Conservation (phyloP, 2,113 vertebrate species). For the Sphaerodactylus townsendi region DNA sequence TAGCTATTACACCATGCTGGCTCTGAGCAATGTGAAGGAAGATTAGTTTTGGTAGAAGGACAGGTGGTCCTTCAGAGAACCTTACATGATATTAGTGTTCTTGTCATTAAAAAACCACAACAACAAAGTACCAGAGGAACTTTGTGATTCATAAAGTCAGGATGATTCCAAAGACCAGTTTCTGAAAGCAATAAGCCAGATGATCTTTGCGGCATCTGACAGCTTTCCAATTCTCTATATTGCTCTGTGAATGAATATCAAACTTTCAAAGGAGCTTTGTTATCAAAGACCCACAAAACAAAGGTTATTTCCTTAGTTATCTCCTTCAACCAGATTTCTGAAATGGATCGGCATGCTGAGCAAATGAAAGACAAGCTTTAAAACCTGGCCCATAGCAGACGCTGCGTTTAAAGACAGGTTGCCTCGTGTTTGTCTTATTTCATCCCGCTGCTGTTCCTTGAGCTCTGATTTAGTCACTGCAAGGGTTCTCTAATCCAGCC, state of each 20-base stretch:
- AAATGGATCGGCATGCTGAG: constrained; percentile 2
- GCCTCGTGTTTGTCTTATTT: constrained; percentile 11
- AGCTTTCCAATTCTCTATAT: neutral
- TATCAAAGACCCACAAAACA: neutral
- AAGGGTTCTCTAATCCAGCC: constrained; percentile 11
- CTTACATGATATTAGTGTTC: neutral
- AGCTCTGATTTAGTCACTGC: neutral
- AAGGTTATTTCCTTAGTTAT: constrained; percentile 1
- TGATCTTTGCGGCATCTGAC: neutral
- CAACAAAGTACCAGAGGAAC: neutral
- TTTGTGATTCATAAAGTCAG: neutral
- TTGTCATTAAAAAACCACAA: neutral
- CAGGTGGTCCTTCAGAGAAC: neutral
- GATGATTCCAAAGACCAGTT: neutral
- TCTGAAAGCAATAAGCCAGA: neutral
- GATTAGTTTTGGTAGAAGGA: neutral
- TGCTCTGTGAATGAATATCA: neutral
- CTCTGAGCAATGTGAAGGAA: neutral
- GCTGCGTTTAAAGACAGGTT: neutral
- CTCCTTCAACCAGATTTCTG: constrained; percentile 10
- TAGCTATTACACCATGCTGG: too few relatives aligned
- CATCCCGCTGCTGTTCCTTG: constrained; percentile 11
- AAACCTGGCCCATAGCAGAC: constrained; percentile 1
- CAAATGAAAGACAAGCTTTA: constrained; percentile 1
- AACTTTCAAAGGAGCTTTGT: neutral